Evolutionary conservation across 2,888 invertebrate genomes (phyloP).

Genomic region (Caenorhabditis zanzibari): DNA sequence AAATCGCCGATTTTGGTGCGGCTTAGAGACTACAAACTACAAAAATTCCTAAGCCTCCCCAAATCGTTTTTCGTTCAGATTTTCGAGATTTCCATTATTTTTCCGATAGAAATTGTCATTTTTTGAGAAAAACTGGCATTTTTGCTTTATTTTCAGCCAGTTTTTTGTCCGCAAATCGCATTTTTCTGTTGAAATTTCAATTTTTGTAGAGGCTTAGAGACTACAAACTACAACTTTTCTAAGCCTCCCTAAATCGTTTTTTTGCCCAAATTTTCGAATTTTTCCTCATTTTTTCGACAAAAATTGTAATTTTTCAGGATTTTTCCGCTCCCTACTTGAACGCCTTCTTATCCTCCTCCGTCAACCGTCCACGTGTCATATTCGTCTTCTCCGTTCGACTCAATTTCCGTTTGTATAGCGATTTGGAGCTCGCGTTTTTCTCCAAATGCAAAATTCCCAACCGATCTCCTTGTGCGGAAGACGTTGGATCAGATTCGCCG

Average conservation of each 20-base stretch:
- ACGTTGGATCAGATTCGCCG: constrained; percentile 23
- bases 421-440: constrained; percentile 9
- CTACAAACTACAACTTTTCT: not conserved
- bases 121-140: too few relatives aligned
- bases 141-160: too few relatives aligned
- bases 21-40: too few relatives aligned
- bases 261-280: not conserved
- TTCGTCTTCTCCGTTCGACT: constrained; percentile 65
- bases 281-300: not conserved
- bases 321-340: constrained; percentile 73
- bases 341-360: constrained; percentile 69
- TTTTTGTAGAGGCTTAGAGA: not conserved
- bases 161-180: too few relatives aligned
- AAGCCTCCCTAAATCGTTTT: not conserved
- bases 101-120: too few relatives aligned
- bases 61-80: too few relatives aligned
- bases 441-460: constrained; percentile 65
- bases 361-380: constrained; percentile 65
- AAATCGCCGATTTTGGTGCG: too few relatives aligned
- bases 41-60: too few relatives aligned
- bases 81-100: too few relatives aligned
- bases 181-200: too few relatives aligned
- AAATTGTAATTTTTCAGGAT: too few relatives aligned
- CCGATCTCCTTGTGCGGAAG: constrained; percentile 14
- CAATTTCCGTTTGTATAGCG: constrained; percentile 55